Percentiles rank a stretch among this genome's conserved stretches.
Evolutionary conservation across 2,797 vertebrate genomes (phyloP).

Genomic region (Sternarchorhynchus goeldii): DNA sequence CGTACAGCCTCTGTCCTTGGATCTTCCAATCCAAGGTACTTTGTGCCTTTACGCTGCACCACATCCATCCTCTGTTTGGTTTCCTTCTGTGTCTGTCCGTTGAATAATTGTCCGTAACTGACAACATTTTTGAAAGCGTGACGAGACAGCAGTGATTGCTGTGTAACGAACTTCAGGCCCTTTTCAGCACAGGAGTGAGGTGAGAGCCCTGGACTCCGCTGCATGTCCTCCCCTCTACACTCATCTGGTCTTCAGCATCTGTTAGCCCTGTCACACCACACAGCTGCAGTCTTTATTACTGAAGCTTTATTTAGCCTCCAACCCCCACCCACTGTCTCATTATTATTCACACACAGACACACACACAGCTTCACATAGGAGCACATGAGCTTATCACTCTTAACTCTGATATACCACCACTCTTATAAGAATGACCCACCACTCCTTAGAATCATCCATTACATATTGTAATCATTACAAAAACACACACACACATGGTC

Average conservation of each 20-base stretch:
- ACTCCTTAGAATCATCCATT: neutral
- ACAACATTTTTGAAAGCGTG: no score
- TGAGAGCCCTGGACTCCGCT: constrained; percentile 35
- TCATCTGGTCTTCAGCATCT: constrained; percentile 12
- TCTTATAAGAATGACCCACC: constrained; percentile 8
- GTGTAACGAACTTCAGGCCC: no score
- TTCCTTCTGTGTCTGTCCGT: no score
- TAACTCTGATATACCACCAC: constrained; percentile 31
- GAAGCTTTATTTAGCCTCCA: constrained; percentile 41
- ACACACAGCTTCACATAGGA: constrained; percentile 32
- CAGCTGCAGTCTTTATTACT: constrained; percentile 33
- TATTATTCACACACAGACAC: constrained; percentile 25
- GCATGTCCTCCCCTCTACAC: constrained; percentile 52
- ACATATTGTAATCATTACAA: neutral
- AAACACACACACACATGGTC: neutral
- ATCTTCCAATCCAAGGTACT: no score
- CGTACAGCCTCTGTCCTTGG: no score
- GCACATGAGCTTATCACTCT: constrained; percentile 10
- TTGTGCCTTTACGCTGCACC: no score
- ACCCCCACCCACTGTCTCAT: neutral
- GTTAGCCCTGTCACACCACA: constrained; percentile 2
- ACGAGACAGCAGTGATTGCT: no score
- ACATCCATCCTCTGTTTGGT: no score
- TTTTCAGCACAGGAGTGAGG: no score
- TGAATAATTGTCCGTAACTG: no score